Evolutionary conservation across 2,113 vertebrate genomes (phyloP).

Genomic region (Urocolius indicus): DNA sequence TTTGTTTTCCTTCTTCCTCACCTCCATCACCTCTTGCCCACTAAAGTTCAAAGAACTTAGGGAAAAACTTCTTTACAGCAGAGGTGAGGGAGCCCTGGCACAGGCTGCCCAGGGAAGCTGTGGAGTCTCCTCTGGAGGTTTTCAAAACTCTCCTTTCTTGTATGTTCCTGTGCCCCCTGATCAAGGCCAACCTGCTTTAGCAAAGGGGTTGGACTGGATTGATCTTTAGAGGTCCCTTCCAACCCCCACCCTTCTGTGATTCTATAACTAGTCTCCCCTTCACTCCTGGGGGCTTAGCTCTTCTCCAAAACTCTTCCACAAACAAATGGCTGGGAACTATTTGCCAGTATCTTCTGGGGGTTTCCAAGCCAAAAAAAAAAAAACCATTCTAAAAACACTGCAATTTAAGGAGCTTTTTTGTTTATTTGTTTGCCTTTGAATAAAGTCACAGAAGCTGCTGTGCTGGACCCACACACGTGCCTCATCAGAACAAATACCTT

Average conservation of each 20-base stretch:
- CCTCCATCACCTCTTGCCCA: background rate
- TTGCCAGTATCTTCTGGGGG: background rate
- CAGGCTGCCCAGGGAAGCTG: no score
- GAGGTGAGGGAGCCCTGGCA: no score
- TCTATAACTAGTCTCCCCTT: background rate
- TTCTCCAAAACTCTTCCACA: background rate
- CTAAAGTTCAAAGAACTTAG: background rate
- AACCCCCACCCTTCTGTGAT: no score
- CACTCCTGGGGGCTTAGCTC: background rate
- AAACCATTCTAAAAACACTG: background rate
- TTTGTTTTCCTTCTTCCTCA: background rate
- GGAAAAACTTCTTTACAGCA: no score
- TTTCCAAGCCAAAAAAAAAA: conserved; percentile 15
- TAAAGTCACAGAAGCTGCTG: conserved; percentile 1
- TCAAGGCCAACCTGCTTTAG: no score
- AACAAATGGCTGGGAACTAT: background rate
- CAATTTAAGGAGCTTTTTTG: background rate
- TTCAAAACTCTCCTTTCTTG: no score
- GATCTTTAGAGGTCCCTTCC: no score
- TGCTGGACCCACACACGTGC: background rate
- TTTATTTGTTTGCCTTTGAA: conserved; percentile 9
- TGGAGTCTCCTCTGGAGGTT: no score
- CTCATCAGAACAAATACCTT: background rate
- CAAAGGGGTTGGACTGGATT: no score
- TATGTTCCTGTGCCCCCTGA: no score